Percentiles rank a stretch among this genome's conserved stretches.
phyloP scores from a whole-genome alignment of 35 echinoderm and acorn worm species.

The Ophiothrix spiculata region DNA sequence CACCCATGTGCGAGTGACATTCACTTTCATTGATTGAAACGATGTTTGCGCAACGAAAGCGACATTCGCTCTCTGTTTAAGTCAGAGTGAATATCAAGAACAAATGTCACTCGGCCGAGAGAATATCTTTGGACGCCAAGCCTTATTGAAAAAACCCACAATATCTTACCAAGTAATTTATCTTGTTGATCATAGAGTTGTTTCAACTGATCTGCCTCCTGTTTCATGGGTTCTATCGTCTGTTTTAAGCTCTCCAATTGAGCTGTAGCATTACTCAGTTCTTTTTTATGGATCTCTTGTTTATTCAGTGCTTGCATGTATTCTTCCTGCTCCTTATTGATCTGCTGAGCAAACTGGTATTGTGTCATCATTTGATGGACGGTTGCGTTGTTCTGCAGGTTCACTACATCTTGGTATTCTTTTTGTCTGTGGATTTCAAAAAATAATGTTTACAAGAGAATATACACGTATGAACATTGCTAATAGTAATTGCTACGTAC shows the following conservation, averaged over 20 bases:
- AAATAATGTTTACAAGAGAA: not conserved
- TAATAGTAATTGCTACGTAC: not conserved
- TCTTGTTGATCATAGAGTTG: constrained; percentile 83
- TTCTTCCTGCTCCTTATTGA: constrained; percentile 93
- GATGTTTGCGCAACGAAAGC: too few species aligned
- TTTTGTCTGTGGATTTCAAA: constrained; percentile 53
- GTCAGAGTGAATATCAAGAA: too few species aligned
- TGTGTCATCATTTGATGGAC: constrained; percentile 79
- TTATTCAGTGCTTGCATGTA: constrained; percentile 92
- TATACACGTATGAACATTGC: not conserved
- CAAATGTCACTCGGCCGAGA: too few species aligned
- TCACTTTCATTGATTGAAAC: too few species aligned
- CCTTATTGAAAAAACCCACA: too few species aligned
- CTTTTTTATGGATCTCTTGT: constrained; percentile 86
- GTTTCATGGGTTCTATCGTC: constrained; percentile 42
- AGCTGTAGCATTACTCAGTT: constrained; percentile 19
- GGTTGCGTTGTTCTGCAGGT: constrained; percentile 46
- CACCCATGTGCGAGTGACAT: too few species aligned
- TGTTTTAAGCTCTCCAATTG: constrained; percentile 38
- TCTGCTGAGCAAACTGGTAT: constrained; percentile 79
- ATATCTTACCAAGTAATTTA: constrained; percentile 64
- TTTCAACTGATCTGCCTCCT: constrained; percentile 45
- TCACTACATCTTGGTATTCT: constrained; percentile 90
- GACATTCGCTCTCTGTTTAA: too few species aligned
- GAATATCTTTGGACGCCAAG: too few species aligned